Evolutionary conservation across 2,888 invertebrate genomes (phyloP), one percentile per base, ranked within the genome.

Genomic region (Microdon myrmicae): DNA sequence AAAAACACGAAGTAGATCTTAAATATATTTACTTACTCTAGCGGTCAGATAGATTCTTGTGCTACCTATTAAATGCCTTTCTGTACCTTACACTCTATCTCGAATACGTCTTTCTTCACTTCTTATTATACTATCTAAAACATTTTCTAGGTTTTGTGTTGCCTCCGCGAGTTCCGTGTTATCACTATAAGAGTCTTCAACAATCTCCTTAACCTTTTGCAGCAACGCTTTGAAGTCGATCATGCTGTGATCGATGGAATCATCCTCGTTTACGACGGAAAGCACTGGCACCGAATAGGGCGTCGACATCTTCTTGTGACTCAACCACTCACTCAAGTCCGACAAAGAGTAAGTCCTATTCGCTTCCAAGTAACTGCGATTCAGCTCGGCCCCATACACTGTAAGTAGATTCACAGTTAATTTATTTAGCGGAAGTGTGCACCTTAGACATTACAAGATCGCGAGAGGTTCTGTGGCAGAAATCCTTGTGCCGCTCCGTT

Each of bases 141-240:
- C 77, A 48, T 75, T 75, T 69, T 80, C 80, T 34, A 80, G 71
- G 55, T 79, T 75, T 39, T 78, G 75, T 4, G 80, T 80, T 20
- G 80, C 79, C 22, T 73, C 75, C 20, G 80, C 76, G 2, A 80
- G 67, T 31, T 79, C 78, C 4, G 73, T 73, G 68, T 80, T 80
- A 68, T 80, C 79, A 58, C 79, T 79, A 29, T 78, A 77, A 1
- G 79, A 78, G 38, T 80, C 79, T 31, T 78, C 77, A 8, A 79
- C 75, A 34, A 80, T 80, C 55, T 79, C 79, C 49, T 75, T 78
- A 4, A 80, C 80, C 68, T 77, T 78, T 48, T 74, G 68, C 20
- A 80, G 69, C 38, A 80, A 67, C 20, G 75, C 69, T 58, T 74
- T 76, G 41, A 80, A 80, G 45, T 78, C 79, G 0, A 56, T 56